phyloP scores from a whole-genome alignment of 1,140 invertebrate species.

The Eciton burchellii region DNA sequence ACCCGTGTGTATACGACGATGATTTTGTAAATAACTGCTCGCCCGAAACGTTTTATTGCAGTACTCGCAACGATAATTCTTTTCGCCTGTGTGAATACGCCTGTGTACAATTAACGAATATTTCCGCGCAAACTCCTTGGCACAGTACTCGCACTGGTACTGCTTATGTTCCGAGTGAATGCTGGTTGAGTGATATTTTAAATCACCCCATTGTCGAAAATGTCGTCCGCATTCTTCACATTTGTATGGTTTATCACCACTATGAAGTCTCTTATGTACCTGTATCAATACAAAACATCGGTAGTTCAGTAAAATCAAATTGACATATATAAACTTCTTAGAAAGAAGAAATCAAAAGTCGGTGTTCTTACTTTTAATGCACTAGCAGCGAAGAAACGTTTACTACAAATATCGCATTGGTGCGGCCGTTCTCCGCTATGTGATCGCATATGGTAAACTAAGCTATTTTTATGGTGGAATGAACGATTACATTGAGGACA shows the following conservation, averaged over 20 bases:
- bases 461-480: slow-evolving; percentile 93
- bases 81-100: slow-evolving; percentile 95
- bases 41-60: slow-evolving; percentile 94
- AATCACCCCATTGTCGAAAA: slow-evolving; percentile 95
- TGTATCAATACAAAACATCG: slow-evolving; percentile 69
- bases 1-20: slow-evolving; percentile 96
- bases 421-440: slow-evolving; percentile 92
- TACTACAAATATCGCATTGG: slow-evolving; percentile 93
- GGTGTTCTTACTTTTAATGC: slow-evolving; percentile 89
- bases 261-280: slow-evolving; percentile 91
- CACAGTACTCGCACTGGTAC: slow-evolving; percentile 96
- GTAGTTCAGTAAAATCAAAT: slow-evolving; percentile 21
- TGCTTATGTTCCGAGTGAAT: slow-evolving; percentile 93
- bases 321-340: neutral
- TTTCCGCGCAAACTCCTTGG: slow-evolving; percentile 96
- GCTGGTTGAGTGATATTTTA: slow-evolving; percentile 95
- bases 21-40: slow-evolving; percentile 93
- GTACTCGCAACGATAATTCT: slow-evolving; percentile 95
- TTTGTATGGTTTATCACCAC: slow-evolving; percentile 92
- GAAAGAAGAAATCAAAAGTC: neutral
- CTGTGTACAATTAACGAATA: slow-evolving; percentile 97
- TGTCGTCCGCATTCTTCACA: slow-evolving; percentile 91
- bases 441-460: slow-evolving; percentile 93
- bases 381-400: slow-evolving; percentile 92
- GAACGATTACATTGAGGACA: slow-evolving; percentile 91